Base-by-base conservation (phyloP, 2,888 invertebrate genomes). In the Chrysina gloriosa region DNA sequence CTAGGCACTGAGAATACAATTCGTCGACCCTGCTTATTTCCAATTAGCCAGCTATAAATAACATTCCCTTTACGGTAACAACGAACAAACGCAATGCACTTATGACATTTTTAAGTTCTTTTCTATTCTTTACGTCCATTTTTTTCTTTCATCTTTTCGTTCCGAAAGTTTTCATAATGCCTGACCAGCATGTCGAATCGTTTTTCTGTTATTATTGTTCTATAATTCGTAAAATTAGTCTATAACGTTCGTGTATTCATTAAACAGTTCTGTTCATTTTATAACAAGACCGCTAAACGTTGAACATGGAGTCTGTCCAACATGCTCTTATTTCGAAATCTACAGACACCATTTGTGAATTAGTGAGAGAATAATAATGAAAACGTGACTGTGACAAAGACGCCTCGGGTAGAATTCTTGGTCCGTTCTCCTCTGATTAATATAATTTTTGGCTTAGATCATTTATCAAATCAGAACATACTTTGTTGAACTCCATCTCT, bases 381-480 rank as follows among this genome's bases (percentile, higher is more conserved):
- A 42, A 42, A 39, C 39, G 58, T 58, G 58, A 56, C 54, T 56
- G 54, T 56, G 54, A 56, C 34, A 56, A 56, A 56, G 54, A 58
- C 58, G 66, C 58, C 66, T 58, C 47, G 58, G 66, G 66, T 58
- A 34, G 66, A 45, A 56, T 66, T 66, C 66, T 66, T 66, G 66
- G 66, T 66, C 66, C 66, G 47, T 58, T 66, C 58, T 58, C 47
- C 58, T 65, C 42, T 45, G 54, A 42, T 65, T 66, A 66, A 66
- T 61, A 66, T 66, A 66, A 66, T 56, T 66, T 66, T 66, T 66
- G 66, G 66, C 66, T 66, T 66, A 66, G 58, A 66, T 66, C 66
- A 56, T 66, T 66, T 66, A 66, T 66, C 66, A 66, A 66, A 66
- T 66, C 66, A 56, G 48, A 58, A 66, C 66, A 66, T 66, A 66